Conservation (phyloP, 2,888 invertebrate species). For the Exocentrus adspersus region DNA sequence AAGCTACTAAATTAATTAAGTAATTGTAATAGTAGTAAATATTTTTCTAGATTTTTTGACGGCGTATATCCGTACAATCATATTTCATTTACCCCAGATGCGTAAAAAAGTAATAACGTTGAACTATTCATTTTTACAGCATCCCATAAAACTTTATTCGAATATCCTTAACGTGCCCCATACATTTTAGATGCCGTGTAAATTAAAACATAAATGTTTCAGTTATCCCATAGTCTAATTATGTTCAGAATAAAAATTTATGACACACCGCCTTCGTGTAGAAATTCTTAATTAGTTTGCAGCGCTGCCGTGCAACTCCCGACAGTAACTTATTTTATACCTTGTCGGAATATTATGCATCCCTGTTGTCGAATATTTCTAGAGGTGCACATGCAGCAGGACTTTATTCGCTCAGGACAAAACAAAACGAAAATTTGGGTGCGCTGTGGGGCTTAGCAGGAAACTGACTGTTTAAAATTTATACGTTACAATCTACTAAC, state of each 20-base stretch:
- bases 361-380: constrained; percentile 9
- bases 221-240: constrained; percentile 19
- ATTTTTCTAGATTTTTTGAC: too few species aligned
- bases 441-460: not conserved
- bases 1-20: too few species aligned
- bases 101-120: too few species aligned
- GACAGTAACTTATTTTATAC: constrained; percentile 21
- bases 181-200: constrained; percentile 16
- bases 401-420: not conserved
- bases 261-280: constrained; percentile 17
- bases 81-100: too few species aligned
- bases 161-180: not conserved
- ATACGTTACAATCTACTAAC: too few species aligned
- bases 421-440: not conserved
- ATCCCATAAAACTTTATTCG: not conserved
- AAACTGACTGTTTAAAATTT: not conserved
- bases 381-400: not conserved
- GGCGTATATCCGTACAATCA: too few species aligned
- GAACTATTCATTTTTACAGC: not conserved
- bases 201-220: constrained; percentile 14
- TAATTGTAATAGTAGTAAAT: too few species aligned
- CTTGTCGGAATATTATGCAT: constrained; percentile 26
- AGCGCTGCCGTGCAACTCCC: constrained; percentile 15
- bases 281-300: constrained; percentile 31
- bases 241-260: constrained; percentile 29